phyloP scores from a whole-genome alignment of 2,113 vertebrate genomes.

The Callopanchax toddi region DNA sequence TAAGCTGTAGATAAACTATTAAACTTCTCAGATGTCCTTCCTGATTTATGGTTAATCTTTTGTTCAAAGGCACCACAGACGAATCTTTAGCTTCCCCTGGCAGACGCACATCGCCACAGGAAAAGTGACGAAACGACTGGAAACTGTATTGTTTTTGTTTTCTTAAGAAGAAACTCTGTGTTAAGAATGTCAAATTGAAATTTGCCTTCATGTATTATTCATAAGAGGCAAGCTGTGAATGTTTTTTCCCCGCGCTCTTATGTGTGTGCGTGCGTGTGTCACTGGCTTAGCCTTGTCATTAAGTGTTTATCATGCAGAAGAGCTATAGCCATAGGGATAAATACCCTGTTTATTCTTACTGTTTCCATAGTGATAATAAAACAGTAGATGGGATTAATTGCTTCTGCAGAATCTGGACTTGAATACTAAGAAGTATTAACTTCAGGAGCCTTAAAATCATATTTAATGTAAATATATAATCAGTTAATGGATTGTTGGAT shows the following conservation, averaged over 20 bases:
- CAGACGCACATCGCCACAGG: conserved; percentile 29
- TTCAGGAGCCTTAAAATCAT: neutral
- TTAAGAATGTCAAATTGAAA: conserved; percentile 16
- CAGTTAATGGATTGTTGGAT: neutral
- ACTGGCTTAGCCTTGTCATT: conserved; percentile 26
- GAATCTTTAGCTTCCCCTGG: conserved; percentile 24
- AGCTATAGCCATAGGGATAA: conserved; percentile 25
- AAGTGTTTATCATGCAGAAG: conserved; percentile 20
- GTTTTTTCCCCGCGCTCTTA: too few relatives aligned
- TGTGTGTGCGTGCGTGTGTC: conserved; percentile 19
- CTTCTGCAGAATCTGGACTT: conserved; percentile 2
- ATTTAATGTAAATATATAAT: neutral
- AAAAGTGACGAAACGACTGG: conserved; percentile 64
- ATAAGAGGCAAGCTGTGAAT: conserved; percentile 28
- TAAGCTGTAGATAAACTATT: neutral
- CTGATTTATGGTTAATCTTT: too few relatives aligned
- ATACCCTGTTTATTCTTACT: conserved; percentile 12
- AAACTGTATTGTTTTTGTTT: conserved; percentile 61
- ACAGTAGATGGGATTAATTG: conserved; percentile 32
- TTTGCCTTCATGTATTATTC: conserved; percentile 36
- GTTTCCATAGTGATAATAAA: conserved; percentile 47
- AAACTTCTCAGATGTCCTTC: too few relatives aligned
- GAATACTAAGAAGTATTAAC: conserved; percentile 10
- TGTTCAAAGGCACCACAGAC: neutral
- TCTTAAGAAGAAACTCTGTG: conserved; percentile 24